Evolutionary conservation across 92 coral and sea anemone species (phyloP).

Genomic region (Metridium senile): DNA sequence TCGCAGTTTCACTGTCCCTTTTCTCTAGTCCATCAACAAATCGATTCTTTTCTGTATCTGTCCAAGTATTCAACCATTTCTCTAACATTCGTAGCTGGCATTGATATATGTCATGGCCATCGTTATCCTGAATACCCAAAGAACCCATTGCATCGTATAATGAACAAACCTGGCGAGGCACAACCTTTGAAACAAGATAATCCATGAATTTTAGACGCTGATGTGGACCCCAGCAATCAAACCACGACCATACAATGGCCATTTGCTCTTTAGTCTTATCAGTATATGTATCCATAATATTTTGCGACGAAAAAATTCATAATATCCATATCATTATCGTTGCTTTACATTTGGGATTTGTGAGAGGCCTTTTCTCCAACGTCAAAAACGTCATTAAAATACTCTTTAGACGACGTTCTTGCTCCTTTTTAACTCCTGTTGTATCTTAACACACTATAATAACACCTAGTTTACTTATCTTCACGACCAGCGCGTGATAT

Average conservation of each 20-base stretch:
- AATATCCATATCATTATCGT: not conserved
- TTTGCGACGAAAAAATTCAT: not conserved
- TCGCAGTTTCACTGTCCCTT: constrained; percentile 43
- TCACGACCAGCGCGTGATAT: too few relatives aligned
- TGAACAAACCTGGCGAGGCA: constrained; percentile 45
- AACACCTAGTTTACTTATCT: too few relatives aligned
- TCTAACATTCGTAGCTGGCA: constrained; percentile 62
- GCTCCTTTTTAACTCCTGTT: too few relatives aligned
- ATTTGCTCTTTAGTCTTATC: constrained; percentile 32
- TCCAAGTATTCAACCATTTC: constrained; percentile 59
- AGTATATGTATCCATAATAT: not conserved
- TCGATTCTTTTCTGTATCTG: constrained; percentile 39
- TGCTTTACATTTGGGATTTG: too few relatives aligned
- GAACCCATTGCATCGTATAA: constrained; percentile 51
- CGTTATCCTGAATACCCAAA: constrained; percentile 21
- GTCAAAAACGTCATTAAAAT: too few relatives aligned
- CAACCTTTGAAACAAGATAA: constrained; percentile 41
- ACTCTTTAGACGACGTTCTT: too few relatives aligned
- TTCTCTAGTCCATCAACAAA: constrained; percentile 55
- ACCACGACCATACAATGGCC: constrained; percentile 52
- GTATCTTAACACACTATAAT: too few relatives aligned
- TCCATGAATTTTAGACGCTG: constrained; percentile 47
- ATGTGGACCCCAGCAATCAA: constrained; percentile 49
- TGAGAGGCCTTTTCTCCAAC: too few relatives aligned
- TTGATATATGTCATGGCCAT: constrained; percentile 41